phyloP scores from a whole-genome alignment of 92 coral and sea anemone genomes.

The Paramuricea clavata region DNA sequence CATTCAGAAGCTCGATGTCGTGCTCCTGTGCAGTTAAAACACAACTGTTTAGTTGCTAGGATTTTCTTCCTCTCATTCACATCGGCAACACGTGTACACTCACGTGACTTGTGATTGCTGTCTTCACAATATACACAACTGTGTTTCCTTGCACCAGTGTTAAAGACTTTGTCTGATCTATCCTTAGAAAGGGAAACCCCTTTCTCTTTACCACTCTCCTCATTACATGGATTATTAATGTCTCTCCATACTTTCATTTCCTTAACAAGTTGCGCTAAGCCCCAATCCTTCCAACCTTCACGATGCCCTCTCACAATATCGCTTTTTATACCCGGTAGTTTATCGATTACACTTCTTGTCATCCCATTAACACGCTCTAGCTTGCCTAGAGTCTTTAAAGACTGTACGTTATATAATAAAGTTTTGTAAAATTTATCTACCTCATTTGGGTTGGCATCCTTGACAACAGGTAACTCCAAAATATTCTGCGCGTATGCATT shows the following conservation, averaged over 20 bases:
- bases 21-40: conserved; percentile 14
- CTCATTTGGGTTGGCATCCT: no score
- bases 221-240: neutral
- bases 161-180: neutral
- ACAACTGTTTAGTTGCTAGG: conserved; percentile 9
- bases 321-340: neutral
- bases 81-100: neutral
- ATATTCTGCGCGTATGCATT: no score
- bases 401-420: no score
- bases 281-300: neutral
- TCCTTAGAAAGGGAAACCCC: no score
- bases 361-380: no score
- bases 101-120: no score
- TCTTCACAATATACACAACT: conserved; percentile 54
- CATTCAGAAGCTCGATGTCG: conserved; percentile 13
- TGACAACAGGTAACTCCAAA: no score
- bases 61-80: neutral
- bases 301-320: neutral
- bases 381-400: no score
- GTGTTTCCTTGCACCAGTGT: conserved; percentile 14
- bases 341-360: no score
- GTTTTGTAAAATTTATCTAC: no score
- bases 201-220: neutral
- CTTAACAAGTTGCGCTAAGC: neutral
- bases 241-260: neutral